Base-by-base conservation (phyloP, 2,888 invertebrate genomes). In the Tenthredo amoena region DNA sequence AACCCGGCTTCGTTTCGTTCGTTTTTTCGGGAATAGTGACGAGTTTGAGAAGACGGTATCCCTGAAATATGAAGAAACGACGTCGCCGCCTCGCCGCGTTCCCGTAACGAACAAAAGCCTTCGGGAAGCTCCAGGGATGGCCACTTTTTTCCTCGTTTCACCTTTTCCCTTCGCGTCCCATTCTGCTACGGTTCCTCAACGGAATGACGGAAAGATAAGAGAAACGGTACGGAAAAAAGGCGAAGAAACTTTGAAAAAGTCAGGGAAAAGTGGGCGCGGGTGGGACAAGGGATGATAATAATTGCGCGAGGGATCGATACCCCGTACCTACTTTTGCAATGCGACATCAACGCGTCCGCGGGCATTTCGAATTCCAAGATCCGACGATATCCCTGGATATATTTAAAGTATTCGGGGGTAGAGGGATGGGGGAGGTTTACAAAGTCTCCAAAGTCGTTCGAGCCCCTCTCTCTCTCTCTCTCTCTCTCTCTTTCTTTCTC, bases 381-480 rank as follows among this genome's bases (percentile, higher is more conserved):
- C n/a, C 71, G 34, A 26, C 21, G 21, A 26, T 62, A 21, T 26
- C 10, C 26, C 2, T 10, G 43, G 10, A 10, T 10, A 12, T 43
- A 1, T 40, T 9, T 0, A 47, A 15, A 68, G 10, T 26, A 68
- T 68, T 68, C 68, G 68, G n/a, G 76, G 40, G 0, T 1, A 26
- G 26, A 1, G 26, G 26, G 26, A 26, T 26, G 26, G 26, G 26
- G 26, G 26, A 26, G 26, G 26, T 76, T 76, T 76, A 47, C 5
- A 74, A 15, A 40, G n/a, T 47, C 74, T 74, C 12, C 0, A 26
- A 76, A 76, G 43, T 47, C 76, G 76, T 76, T 76, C 34, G 76
- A 31, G 72, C 55, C n/a, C 2, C 10, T 26, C 26, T 26, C 26
- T 26, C 26, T 26, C 26, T 26, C 43, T n/a, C n/a, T n/a, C n/a